These are phyloP conservation scores for Styela clava DNA, from an alignment of 23 tunicate genomes.

Conservation along the genomic window DNA sequence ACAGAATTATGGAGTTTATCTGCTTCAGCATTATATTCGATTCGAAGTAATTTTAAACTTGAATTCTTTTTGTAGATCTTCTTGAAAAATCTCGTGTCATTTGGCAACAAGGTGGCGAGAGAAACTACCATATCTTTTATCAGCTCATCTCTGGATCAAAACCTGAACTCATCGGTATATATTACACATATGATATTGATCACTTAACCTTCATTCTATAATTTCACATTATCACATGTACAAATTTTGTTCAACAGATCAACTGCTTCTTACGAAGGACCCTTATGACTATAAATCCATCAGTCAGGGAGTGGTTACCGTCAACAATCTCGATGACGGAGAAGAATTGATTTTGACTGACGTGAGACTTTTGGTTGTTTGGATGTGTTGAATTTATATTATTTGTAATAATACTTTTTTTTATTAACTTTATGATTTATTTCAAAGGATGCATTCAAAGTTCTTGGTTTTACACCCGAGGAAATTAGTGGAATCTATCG, in stretches of 20 bases:
- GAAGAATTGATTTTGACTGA: slow-evolving; percentile 37
- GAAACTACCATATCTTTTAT: slow-evolving; percentile 87
- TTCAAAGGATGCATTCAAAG: slow-evolving; percentile 79
- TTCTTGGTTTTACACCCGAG: slow-evolving; percentile 90
- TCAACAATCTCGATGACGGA: slow-evolving; percentile 31
- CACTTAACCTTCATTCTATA: no score
- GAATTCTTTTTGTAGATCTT: slow-evolving; percentile 40
- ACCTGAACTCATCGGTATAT: slow-evolving; percentile 82
- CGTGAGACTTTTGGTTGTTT: slow-evolving; percentile 12
- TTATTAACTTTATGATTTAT: neutral
- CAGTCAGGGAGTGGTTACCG: slow-evolving; percentile 36
- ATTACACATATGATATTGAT: no score
- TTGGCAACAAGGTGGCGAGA: slow-evolving; percentile 84
- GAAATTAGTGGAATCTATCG: slow-evolving; percentile 86
- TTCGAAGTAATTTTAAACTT: no score
- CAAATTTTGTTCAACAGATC: slow-evolving; percentile 10
- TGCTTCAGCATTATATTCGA: no score
- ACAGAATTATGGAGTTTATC: no score
- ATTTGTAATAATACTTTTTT: neutral
- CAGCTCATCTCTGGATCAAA: slow-evolving; percentile 86
- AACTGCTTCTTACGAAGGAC: slow-evolving; percentile 34
- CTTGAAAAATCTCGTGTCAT: slow-evolving; percentile 96
- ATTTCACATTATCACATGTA: no score
- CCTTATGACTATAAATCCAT: slow-evolving; percentile 38
- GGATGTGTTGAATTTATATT: no score